Evolutionary conservation across 2,797 vertebrate species (phyloP), one percentile per base, ranked within the genome.

Genomic region (Thalassophryne amazonica): DNA sequence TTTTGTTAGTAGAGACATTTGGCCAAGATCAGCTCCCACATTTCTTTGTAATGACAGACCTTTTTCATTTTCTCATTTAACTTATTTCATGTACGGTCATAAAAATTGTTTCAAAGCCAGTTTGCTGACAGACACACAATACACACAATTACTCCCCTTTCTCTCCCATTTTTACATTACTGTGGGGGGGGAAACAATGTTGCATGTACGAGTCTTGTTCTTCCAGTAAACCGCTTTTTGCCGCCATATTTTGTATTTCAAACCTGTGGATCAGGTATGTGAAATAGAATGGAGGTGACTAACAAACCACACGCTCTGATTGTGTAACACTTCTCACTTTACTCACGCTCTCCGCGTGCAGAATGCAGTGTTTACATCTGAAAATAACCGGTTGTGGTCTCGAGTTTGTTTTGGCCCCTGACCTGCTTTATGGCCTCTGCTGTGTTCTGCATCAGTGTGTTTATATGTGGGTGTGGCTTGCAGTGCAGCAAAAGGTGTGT

Each of bases 281-380:
- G 9, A 45, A 33, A 14, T 24, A 24, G 20, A 48, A 4, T 16
- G 6, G 23, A 4, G 7, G 24, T 24, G 12, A 20, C 33, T 37
- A 10, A 3, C 10, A 6, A 31, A 29, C 13, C 27, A 38, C 1
- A 3, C 39, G 53, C 14, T 18, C 36, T 39, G 39, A 36, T 66
- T 73, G 46, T 48, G 58, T 20, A 51, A 70, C 65, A 60, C 51
- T 67, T 71, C 15, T 28, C 11, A 13, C 27, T 14, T 39, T 3
- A 21, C 23, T 37, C 52, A 15, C 3, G 2, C 45, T 20, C n/a
- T 29, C 13, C 32, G 34, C 37, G 38, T 12, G 7, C 15, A 41
- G 15, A 37, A 15, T 7, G 24, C 46, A 7, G 15, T 18, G 55
- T 64, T 70, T 59, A 55, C 35, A 18, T 63, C 49, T 51, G 51